phyloP scores from a whole-genome alignment of 2,888 invertebrate genomes.

The Prosopocoilus inquinatus region DNA sequence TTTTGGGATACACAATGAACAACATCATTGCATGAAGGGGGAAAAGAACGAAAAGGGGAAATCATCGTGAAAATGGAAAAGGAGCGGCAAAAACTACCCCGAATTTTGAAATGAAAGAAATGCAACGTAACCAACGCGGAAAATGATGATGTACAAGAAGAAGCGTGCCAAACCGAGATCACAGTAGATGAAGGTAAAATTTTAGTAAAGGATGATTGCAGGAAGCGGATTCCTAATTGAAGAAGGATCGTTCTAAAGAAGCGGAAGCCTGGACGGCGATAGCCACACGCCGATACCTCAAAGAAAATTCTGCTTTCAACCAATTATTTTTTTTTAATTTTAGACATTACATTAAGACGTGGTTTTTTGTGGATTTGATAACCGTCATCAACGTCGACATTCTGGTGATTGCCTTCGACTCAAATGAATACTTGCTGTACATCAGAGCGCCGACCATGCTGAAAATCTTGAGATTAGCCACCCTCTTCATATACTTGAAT shows the following conservation, averaged over 20 bases:
- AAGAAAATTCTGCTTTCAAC: background rate
- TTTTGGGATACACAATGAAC: no score
- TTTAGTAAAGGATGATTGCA: no score
- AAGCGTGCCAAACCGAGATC: no score
- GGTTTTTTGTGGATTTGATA: constrained; percentile 40
- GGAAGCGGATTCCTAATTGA: no score
- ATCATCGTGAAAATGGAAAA: no score
- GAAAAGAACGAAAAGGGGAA: no score
- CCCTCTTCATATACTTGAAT: constrained; percentile 37
- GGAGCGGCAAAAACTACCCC: no score
- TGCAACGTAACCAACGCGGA: no score
- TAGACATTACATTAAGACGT: constrained; percentile 41
- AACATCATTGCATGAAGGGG: no score
- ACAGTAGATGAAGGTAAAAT: no score
- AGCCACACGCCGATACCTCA: background rate
- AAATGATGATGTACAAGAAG: no score
- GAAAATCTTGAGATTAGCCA: constrained; percentile 41
- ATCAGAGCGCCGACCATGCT: constrained; percentile 35
- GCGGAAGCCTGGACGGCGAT: background rate
- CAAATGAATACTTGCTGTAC: constrained; percentile 27
- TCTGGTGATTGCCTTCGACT: constrained; percentile 21
- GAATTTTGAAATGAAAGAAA: no score
- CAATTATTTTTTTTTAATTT: constrained; percentile 10
- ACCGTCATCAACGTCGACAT: constrained; percentile 39
- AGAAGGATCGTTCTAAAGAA: background rate